Base-by-base conservation (phyloP, 92 coral and sea anemone genomes). In the Zoanthus sansibaricus region DNA sequence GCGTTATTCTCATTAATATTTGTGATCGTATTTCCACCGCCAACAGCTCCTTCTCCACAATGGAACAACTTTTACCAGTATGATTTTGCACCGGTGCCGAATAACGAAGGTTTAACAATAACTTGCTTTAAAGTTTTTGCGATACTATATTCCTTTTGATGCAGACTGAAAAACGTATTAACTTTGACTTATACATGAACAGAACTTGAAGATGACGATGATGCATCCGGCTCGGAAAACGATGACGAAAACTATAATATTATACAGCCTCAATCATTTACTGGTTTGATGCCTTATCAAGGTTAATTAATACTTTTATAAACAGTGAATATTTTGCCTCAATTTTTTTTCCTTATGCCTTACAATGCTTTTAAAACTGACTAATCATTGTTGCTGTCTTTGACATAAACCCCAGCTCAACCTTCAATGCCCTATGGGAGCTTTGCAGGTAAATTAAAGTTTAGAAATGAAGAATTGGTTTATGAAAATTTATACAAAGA, bases 11-110 rank as follows among this genome's bases (percentile, higher is more conserved):
- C 25, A 25, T 25, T 25, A 25, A 25, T 62, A 80, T 21, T 13
- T 47, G 10, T 80, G 25, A 5, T 64, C 47, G 31, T 2, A 64
- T 62, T 79, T 62, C 25, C 30, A 14, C 47, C 73, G 25, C 74
- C 46, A 46, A 66, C 64, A 93, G 96, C 88, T 54, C 94, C 95
- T 37, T 86, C 82, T 48, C 30, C 77, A 52, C 92, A 51, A 5
- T 93, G 96, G 96, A 58, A 83, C 72, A 89, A 86, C 46, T 92
- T 90, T 66, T 82, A 91, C 91, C 89, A 86, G 68, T 88, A 89
- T 59, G 91, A 89, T 76, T 89, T 87, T 13, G 91, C 87, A 21
- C 93, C 88, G 49, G 79, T 59, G 10, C n/a, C 6, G 25, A 79
- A 74, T 12, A 87, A 85, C 52, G 78, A 90, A 94, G 98, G 98